Percentiles rank a stretch among this genome's conserved stretches.
Conservation (phyloP, 1,140 invertebrate species). For the Drosophila ohnishii region DNA sequence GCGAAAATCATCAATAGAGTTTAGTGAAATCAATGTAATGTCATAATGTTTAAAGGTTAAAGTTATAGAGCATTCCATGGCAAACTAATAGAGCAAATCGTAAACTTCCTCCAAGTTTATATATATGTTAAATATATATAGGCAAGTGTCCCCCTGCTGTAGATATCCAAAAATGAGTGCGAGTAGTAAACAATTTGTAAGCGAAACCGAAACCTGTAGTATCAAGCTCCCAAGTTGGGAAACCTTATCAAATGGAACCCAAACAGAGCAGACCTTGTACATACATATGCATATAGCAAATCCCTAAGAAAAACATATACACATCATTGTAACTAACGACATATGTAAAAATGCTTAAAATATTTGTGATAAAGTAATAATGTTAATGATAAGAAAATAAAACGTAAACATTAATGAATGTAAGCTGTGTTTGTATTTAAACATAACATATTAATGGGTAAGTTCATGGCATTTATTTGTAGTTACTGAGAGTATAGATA, state of each 20-base stretch:
- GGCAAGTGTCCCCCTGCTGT: slow-evolving; percentile 57
- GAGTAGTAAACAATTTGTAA: slow-evolving; percentile 56
- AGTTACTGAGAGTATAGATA: no score
- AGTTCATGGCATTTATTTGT: neutral
- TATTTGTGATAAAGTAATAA: slow-evolving; percentile 82
- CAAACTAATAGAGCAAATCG: slow-evolving; percentile 58
- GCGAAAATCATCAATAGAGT: slow-evolving; percentile 42
- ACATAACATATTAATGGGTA: neutral
- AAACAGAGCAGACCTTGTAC: slow-evolving; percentile 58
- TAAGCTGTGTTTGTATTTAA: slow-evolving; percentile 1
- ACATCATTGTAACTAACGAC: slow-evolving; percentile 78
- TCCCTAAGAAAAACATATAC: slow-evolving; percentile 36
- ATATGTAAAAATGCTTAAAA: slow-evolving; percentile 81
- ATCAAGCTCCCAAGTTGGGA: slow-evolving; percentile 27
- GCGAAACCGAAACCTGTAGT: slow-evolving; percentile 54
- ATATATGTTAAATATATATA: slow-evolving; percentile 44
- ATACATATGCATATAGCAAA: slow-evolving; percentile 51
- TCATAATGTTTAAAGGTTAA: slow-evolving; percentile 50
- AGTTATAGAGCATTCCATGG: slow-evolving; percentile 56
- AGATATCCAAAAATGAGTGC: slow-evolving; percentile 60
- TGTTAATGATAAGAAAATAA: slow-evolving; percentile 77
- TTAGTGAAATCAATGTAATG: slow-evolving; percentile 54
- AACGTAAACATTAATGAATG: slow-evolving; percentile 64
- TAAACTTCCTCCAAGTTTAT: slow-evolving; percentile 67
- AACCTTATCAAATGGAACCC: slow-evolving; percentile 57